These are phyloP conservation scores for Vireo griseus DNA, from an alignment of 2,797 vertebrate genomes.

Conservation along the genomic window DNA sequence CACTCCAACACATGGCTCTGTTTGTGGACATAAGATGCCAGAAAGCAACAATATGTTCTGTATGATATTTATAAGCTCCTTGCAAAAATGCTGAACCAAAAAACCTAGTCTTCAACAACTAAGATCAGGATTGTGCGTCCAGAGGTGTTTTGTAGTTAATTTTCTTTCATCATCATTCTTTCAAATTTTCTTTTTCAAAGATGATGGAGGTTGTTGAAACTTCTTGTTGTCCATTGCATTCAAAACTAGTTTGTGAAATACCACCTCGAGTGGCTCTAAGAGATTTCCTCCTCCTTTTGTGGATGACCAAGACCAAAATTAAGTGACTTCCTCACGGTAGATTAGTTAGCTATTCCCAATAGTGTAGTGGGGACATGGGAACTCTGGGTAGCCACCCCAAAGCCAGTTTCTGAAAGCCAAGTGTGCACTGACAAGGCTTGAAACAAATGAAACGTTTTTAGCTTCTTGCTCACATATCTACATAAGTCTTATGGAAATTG, in stretches of 20 bases:
- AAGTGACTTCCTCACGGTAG: neutral
- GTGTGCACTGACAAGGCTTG: neutral
- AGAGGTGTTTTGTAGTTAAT: neutral
- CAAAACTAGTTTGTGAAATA: neutral
- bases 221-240: neutral
- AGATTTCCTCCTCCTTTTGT: neutral
- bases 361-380: neutral
- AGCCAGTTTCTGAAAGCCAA: neutral
- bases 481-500: neutral
- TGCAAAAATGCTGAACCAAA: neutral
- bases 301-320: neutral
- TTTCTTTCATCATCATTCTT: neutral
- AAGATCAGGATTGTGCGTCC: neutral
- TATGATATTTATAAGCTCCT: neutral
- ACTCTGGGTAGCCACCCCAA: neutral
- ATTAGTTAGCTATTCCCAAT: neutral
- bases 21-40: neutral
- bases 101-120: neutral
- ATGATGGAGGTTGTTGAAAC: neutral
- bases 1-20: neutral
- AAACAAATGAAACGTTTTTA: neutral
- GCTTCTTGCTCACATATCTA: neutral
- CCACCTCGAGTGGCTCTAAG: rapidly evolving
- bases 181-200: neutral
- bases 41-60: slow-evolving; percentile 13